These are phyloP conservation scores for Gadopsis bispinosus DNA, from an alignment of 2,797 vertebrate genomes.

Conservation along the genomic window DNA sequence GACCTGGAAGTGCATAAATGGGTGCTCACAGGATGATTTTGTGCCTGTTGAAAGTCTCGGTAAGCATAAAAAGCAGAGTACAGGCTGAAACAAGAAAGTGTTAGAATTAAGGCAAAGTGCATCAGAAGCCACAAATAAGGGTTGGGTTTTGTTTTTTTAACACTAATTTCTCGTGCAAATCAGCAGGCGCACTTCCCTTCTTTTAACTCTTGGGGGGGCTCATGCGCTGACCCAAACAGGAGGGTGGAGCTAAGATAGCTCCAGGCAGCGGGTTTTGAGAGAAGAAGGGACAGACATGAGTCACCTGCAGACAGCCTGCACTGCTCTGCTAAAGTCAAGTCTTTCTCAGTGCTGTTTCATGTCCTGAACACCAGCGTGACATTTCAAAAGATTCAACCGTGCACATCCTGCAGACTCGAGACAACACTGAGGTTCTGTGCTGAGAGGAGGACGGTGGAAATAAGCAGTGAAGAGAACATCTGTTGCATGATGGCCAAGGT, in stretches of 20 bases:
- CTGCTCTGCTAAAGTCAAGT: conserved; percentile 11
- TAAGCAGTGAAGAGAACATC: background rate
- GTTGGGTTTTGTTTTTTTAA: background rate
- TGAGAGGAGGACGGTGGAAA: background rate
- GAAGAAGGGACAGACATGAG: conserved; percentile 37
- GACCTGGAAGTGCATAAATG: conserved; percentile 37
- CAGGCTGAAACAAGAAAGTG: background rate
- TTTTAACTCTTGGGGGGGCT: conserved; percentile 34
- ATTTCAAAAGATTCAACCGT: conserved; percentile 36
- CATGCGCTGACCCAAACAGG: conserved; percentile 10
- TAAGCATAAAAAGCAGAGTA: background rate
- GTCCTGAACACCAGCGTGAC: conserved; percentile 31
- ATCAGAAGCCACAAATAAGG: background rate
- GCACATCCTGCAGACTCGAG: background rate
- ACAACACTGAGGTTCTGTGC: background rate
- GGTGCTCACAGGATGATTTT: background rate
- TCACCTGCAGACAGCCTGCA: conserved; percentile 53
- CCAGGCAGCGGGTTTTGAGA: conserved; percentile 14
- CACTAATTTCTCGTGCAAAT: conserved; percentile 10
- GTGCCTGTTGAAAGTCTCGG: conserved; percentile 17
- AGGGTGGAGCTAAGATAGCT: conserved; percentile 33
- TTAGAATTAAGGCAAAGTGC: background rate
- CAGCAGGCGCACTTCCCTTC: conserved; percentile 29
- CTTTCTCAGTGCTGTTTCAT: conserved; percentile 15
- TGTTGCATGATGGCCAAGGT: conserved; percentile 19